Evolutionary conservation across 2,888 invertebrate species (phyloP).

Genomic region (Eupithecia subfuscata): DNA sequence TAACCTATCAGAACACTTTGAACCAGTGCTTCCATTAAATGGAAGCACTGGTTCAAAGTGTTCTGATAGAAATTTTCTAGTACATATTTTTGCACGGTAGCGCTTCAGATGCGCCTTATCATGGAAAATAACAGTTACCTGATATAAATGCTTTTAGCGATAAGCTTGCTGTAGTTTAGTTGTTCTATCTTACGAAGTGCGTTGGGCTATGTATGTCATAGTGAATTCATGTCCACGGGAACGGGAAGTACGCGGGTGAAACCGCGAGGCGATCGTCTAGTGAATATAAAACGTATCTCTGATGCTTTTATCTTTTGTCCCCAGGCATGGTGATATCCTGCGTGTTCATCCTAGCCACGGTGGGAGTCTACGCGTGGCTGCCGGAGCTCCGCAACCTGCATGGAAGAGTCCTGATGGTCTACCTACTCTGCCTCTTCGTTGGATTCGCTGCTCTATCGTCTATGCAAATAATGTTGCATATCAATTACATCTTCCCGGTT

Average conservation of each 20-base stretch:
- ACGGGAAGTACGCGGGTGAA: too few relatives aligned
- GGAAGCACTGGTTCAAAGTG: not conserved
- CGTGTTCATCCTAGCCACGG: slow-evolving; percentile 88
- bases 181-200: too few relatives aligned
- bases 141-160: not conserved
- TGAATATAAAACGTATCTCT: too few relatives aligned
- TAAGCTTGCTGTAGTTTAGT: too few relatives aligned
- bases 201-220: too few relatives aligned
- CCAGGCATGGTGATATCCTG: slow-evolving; percentile 89
- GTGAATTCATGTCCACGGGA: too few relatives aligned
- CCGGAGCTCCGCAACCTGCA: slow-evolving; percentile 90
- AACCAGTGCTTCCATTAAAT: not conserved
- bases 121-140: not conserved
- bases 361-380: slow-evolving; percentile 87
- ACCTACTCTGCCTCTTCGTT: slow-evolving; percentile 86
- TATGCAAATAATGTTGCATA: slow-evolving; percentile 71
- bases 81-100: not conserved
- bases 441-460: slow-evolving; percentile 85
- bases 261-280: too few relatives aligned
- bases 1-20: not conserved
- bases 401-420: slow-evolving; percentile 89
- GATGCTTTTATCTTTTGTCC: slow-evolving; percentile 11
- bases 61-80: too few relatives aligned
- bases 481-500: slow-evolving; percentile 46
- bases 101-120: not conserved